These are phyloP conservation scores for Acanthosepion lycidas DNA, from an alignment of 2,888 invertebrate genomes.

Conservation along the genomic window DNA sequence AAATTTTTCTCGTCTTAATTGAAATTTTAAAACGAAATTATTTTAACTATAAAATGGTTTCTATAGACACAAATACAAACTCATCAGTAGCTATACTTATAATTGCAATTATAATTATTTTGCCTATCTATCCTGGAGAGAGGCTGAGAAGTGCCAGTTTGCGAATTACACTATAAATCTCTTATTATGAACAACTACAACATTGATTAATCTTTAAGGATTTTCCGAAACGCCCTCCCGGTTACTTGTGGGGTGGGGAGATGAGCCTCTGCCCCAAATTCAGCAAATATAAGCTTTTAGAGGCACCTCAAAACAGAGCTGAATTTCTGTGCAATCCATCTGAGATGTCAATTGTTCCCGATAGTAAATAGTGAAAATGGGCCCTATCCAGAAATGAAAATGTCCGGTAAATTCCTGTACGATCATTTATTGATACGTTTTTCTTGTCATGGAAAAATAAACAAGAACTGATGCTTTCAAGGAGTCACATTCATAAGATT, in stretches of 20 bases:
- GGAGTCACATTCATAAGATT: no score
- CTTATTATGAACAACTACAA: neutral
- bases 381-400: neutral
- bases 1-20: neutral
- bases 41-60: neutral
- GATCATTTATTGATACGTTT: neutral
- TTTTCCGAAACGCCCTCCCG: neutral
- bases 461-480: neutral
- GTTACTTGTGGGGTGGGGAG: neutral
- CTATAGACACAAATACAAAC: neutral
- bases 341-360: neutral
- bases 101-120: neutral
- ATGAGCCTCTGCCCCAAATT: neutral
- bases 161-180: neutral
- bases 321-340: neutral
- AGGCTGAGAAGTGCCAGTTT: neutral
- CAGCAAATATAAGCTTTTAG: neutral
- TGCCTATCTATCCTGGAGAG: neutral
- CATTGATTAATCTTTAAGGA: neutral
- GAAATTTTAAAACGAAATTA: neutral
- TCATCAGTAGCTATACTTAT: no score
- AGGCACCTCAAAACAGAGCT: neutral
- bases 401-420: no score
- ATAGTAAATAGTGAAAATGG: neutral
- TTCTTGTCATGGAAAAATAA: neutral